phyloP scores from a whole-genome alignment of 2,113 vertebrate genomes.

The Gymnorhina tibicen region DNA sequence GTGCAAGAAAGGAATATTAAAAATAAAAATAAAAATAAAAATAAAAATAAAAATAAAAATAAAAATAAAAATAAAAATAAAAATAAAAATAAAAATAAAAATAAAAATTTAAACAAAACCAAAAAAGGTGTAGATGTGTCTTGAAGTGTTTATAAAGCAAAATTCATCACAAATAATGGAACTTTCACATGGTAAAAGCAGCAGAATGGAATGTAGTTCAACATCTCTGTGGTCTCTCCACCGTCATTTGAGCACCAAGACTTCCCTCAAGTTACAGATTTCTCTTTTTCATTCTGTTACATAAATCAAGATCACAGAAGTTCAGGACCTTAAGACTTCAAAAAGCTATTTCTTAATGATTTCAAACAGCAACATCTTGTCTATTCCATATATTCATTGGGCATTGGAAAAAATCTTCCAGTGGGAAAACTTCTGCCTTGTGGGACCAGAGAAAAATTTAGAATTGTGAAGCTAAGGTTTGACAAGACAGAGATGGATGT shows the following conservation, averaged over 20 bases:
- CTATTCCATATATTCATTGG: background rate
- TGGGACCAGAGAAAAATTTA: background rate
- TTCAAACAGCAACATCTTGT: background rate
- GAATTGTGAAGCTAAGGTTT: background rate
- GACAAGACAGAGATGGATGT: background rate
- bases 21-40: no score
- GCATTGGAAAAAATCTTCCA: background rate
- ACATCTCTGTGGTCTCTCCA: background rate
- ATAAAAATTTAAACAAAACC: no score
- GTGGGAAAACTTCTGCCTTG: background rate
- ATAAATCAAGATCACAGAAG: background rate
- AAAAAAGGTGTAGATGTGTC: no score
- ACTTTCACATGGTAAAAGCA: background rate
- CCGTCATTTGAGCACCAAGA: background rate
- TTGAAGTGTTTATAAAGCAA: background rate
- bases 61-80: no score
- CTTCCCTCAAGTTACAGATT: background rate
- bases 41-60: no score
- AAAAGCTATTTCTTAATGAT: background rate
- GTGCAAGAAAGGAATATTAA: background rate
- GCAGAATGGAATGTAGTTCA: background rate
- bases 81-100: no score
- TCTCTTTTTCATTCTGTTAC: background rate
- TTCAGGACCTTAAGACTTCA: background rate
- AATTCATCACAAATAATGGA: background rate